Evolutionary conservation across 2,797 vertebrate species (phyloP).

Genomic region (Clarias fuscus): DNA sequence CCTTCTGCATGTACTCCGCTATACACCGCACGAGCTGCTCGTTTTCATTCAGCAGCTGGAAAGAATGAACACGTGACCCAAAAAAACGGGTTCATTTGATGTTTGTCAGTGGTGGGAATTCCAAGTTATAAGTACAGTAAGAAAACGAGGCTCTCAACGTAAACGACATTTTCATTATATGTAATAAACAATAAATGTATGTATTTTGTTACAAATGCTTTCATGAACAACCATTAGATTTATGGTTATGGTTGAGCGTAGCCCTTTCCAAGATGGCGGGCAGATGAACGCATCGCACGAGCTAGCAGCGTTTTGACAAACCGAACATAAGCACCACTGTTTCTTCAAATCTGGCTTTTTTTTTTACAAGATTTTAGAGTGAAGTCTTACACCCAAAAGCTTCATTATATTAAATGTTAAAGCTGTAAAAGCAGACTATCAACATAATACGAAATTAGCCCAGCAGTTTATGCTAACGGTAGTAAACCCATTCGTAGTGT

Average conservation of each 20-base stretch:
- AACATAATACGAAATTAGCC: background rate
- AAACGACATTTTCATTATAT: too few species aligned
- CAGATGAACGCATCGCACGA: background rate
- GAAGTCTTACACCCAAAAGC: background rate
- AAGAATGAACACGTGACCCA: constrained; percentile 13
- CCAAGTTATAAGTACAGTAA: background rate
- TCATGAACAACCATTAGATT: background rate
- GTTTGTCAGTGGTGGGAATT: background rate
- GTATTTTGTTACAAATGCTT: background rate
- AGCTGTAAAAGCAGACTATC: background rate
- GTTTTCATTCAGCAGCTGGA: constrained; percentile 92
- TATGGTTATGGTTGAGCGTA: too few species aligned
- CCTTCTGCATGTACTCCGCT: constrained; percentile 92
- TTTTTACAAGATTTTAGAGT: background rate
- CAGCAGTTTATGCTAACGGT: background rate
- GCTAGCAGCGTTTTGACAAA: background rate
- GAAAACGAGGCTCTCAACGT: background rate
- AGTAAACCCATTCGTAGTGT: background rate
- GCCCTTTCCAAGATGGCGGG: constrained; percentile 15
- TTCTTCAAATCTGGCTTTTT: background rate
- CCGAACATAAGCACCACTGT: background rate
- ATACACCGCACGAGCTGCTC: constrained; percentile 93
- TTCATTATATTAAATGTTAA: background rate
- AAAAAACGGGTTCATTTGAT: background rate
- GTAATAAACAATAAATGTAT: too few species aligned